Base-by-base conservation (phyloP, 2,113 vertebrate species). In the Stigmatopora argus region DNA sequence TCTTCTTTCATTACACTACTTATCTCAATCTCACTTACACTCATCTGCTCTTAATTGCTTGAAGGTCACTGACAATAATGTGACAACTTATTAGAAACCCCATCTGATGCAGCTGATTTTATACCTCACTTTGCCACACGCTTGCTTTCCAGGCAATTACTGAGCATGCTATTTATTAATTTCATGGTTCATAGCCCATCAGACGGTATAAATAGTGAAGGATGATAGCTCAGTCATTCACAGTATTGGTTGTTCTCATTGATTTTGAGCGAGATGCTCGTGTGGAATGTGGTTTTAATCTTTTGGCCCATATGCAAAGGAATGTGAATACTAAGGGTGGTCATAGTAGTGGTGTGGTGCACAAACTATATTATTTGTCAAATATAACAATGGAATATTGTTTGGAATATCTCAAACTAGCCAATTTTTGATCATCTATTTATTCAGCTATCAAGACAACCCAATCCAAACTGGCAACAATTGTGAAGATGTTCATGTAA, bases 51-150 rank as follows among this genome's bases (percentile, higher is more conserved):
- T 89, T 91, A 91, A 91, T 92, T 91, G 89, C 87, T 84, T 87
- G 89, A 90, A 92, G 89, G 90, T 92, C 88, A 92, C 80, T 84
- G 85, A 89, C 84, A 91, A 87, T 90, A 88, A 89, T 88, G 82
- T 89, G 86, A 89, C 87, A 90, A 89, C 86, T 88, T 92, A 90
- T 92, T 90, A 90, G 84, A 80, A 84, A 78, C 74, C 84, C 78
- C 76, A 86, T 90, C 85, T 86, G 88, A 90, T 85, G 88, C 79
- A 73, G 66, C 71, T 79, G 84, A 87, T 88, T 90, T 90, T 84
- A 86, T 83, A 85, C 83, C 84, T 85, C 82, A 74, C 78, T 85
- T 77, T 80, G 65, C 84, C 86, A 88, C 84, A 73, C 67, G 61
- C 85, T 85, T 84, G 78, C 85, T 89, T 89, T 87, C 83, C 78